phyloP scores from a whole-genome alignment of 2,888 invertebrate genomes.

The Prosapia bicincta region DNA sequence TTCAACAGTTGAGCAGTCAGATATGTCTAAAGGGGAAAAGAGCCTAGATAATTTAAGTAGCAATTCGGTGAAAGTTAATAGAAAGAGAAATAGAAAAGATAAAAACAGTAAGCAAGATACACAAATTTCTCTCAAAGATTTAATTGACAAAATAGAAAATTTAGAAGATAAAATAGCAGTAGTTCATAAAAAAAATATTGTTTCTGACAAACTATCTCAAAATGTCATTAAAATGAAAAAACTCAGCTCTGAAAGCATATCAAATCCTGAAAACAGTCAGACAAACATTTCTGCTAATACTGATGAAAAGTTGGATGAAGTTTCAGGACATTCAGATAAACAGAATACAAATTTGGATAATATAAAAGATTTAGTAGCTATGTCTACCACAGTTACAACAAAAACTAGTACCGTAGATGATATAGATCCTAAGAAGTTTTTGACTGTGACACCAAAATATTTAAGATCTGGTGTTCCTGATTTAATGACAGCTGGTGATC shows the following conservation, averaged over 20 bases:
- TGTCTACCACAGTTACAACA: constrained; percentile 4
- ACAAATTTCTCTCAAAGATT: constrained; percentile 38
- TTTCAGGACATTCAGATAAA: constrained; percentile 18
- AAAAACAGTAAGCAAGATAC: constrained; percentile 3
- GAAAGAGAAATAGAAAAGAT: constrained; percentile 26
- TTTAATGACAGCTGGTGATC: constrained; percentile 49
- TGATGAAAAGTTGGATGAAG: constrained; percentile 38
- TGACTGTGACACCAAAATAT: constrained; percentile 60
- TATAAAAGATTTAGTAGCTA: constrained; percentile 34
- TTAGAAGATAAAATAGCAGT: constrained; percentile 48
- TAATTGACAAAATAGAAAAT: constrained; percentile 44
- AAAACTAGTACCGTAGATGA: constrained; percentile 35
- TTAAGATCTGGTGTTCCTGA: constrained; percentile 58
- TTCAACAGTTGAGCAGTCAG: constrained; percentile 17
- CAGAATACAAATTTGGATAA: constrained; percentile 29
- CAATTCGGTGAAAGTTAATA: constrained; percentile 30
- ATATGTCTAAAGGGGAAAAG: constrained; percentile 18
- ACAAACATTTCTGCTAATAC: constrained; percentile 40
- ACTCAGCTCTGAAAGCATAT: constrained; percentile 34
- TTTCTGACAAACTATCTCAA: not conserved
- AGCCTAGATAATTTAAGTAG: not conserved
- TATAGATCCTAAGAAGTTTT: constrained; percentile 68
- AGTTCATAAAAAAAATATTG: constrained; percentile 45
- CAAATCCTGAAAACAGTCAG: constrained; percentile 38
- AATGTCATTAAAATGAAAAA: constrained; percentile 36